Evolutionary conservation across 2,888 invertebrate species (phyloP), one percentile per base, ranked within the genome.

Genomic region (Tachina grossa): DNA sequence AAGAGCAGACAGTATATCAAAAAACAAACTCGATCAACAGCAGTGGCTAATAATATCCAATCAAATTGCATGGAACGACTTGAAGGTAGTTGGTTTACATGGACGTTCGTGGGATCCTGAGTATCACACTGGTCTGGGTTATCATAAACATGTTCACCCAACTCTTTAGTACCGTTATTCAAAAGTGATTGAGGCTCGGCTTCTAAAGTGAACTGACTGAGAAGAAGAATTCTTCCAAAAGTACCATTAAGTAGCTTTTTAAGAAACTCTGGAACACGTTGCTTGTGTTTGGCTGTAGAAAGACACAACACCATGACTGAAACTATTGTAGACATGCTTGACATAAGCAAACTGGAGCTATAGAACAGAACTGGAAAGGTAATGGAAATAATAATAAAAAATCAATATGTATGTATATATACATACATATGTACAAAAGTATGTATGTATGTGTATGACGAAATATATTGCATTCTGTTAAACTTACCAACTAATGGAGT

Each of bases 21-120:
- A 88, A 95, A 95, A 6, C 93, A 93, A 66, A 95, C 89, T 72
- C 95, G 93, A 91, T 95, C 95, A 76, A 95, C 93, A 10, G 95
- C 94, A 2, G 94, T 94, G 43, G 95, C 95, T 63, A 95, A 89
- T 14, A 95, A 90, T n/a, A 94, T 91, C 95, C 95, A 95, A 89
- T 95, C 95, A 49, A 94, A 93, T 88, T 95, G 94, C 1, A 93
- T 87, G 2, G 91, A 91, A 39, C 90, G 90, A 41, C 87, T 85
- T 39, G 90, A 86, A 8, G 87, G 71, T 14, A 89, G 82, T 19
- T 88, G 82, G 13, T 88, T 87, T 4, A 88, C 88, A 87, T 90
- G 91, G 4, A 89, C 88, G 61, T 83, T 86, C 43, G 89, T 55
- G 1, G 89, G 89, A 84, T 89, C 89, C 5, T 87, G 57, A n/a